Conservation (phyloP, 2,113 vertebrate genomes). For the Oryctolagus cuniculus region DNA sequence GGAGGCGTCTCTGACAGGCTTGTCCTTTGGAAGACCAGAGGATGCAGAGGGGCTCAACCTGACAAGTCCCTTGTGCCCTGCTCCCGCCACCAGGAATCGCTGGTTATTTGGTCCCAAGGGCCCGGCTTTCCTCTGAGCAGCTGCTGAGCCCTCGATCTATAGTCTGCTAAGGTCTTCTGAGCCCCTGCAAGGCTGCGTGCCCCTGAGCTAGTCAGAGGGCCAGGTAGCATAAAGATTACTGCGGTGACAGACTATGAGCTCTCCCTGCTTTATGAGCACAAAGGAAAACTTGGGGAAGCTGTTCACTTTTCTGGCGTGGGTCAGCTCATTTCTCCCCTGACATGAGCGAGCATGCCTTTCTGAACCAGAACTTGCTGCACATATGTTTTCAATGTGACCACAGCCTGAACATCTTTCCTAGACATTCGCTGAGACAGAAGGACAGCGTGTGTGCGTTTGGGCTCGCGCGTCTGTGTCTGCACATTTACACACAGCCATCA, state of each 20-base stretch:
- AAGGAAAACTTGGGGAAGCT: background rate
- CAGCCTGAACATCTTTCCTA: constrained; percentile 41
- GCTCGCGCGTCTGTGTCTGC: background rate
- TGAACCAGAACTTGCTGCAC: constrained; percentile 27
- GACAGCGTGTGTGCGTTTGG: background rate
- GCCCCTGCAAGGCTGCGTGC: background rate
- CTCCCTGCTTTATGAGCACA: constrained; percentile 9
- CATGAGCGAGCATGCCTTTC: background rate
- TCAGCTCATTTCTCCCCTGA: background rate
- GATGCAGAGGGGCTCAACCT: background rate
- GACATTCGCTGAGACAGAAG: constrained; percentile 12
- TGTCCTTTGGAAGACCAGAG: constrained; percentile 32
- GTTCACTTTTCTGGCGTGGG: background rate
- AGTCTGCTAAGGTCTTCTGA: background rate
- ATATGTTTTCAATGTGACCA: constrained; percentile 69
- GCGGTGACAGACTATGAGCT: background rate
- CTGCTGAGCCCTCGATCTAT: background rate
- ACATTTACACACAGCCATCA: background rate
- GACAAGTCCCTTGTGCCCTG: background rate
- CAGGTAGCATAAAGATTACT: background rate
- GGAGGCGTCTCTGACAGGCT: background rate
- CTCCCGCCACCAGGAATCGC: background rate
- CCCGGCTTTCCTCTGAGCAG: background rate
- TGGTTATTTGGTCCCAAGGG: background rate
- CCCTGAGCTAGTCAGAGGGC: background rate